Conservation (phyloP, 2,888 invertebrate species). For the Eupithecia insigniata region DNA sequence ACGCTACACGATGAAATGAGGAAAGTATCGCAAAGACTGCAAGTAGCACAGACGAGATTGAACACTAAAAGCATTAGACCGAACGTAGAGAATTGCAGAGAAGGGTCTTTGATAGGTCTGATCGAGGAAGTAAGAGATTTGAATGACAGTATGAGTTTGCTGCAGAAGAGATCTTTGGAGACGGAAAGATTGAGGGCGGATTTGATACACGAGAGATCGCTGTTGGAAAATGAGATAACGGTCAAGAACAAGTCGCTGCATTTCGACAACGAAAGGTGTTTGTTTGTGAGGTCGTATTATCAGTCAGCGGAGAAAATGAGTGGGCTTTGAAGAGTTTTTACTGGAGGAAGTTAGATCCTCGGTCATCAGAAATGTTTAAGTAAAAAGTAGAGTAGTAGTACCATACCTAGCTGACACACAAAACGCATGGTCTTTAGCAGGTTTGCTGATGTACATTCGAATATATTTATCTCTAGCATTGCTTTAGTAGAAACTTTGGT, state of each 20-base stretch:
- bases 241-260: conserved; percentile 76
- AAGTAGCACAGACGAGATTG: conserved; percentile 77
- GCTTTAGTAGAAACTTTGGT: background rate
- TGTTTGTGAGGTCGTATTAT: conserved; percentile 74
- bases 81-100: conserved; percentile 76
- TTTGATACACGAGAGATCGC: conserved; percentile 72
- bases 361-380: background rate
- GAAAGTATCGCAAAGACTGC: conserved; percentile 73
- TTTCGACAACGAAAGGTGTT: conserved; percentile 72
- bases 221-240: conserved; percentile 75
- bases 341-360: background rate
- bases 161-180: conserved; percentile 69
- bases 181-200: conserved; percentile 72
- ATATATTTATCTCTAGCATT: background rate
- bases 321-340: conserved; percentile 59
- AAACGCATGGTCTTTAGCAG: background rate
- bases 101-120: conserved; percentile 71
- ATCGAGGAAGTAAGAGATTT: conserved; percentile 76
- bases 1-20: conserved; percentile 74
- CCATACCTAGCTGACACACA: background rate
- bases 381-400: background rate
- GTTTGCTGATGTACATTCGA: background rate
- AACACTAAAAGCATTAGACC: conserved; percentile 73
- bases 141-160: conserved; percentile 72
- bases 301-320: conserved; percentile 78